Conservation (phyloP, 2,888 invertebrate genomes). For the Megamerina dolium region DNA sequence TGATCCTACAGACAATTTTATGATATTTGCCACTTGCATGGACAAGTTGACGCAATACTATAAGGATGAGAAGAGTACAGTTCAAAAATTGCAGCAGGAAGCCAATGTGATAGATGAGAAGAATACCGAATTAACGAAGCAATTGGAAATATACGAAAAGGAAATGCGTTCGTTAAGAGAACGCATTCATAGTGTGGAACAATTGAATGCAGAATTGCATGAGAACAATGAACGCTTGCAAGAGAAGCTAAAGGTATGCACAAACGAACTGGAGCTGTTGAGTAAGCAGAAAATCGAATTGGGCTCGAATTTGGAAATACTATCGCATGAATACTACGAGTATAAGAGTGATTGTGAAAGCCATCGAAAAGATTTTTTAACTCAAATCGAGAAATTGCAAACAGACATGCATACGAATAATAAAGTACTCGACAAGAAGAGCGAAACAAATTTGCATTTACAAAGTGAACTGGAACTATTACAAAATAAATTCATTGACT, state of each 20-base stretch:
- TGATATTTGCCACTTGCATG: slow-evolving; percentile 29
- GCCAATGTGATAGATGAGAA: no score
- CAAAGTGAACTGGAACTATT: slow-evolving; percentile 5
- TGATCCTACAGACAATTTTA: slow-evolving; percentile 23
- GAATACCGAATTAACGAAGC: no score
- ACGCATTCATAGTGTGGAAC: slow-evolving; percentile 13
- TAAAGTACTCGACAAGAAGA: neutral
- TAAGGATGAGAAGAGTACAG: slow-evolving; percentile 18
- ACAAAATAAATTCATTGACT: no score
- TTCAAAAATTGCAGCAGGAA: slow-evolving; percentile 22
- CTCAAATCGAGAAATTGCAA: slow-evolving; percentile 7
- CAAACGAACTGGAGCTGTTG: slow-evolving; percentile 11
- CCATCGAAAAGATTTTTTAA: slow-evolving; percentile 7
- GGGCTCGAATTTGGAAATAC: slow-evolving; percentile 12
- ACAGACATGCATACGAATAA: slow-evolving; percentile 1
- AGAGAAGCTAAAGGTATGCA: slow-evolving; percentile 7
- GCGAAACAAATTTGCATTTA: slow-evolving; percentile 3
- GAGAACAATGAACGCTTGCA: slow-evolving; percentile 11
- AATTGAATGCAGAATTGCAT: slow-evolving; percentile 15
- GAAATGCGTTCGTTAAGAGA: slow-evolving; percentile 14
- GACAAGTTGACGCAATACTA: slow-evolving; percentile 26
- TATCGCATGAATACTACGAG: slow-evolving; percentile 12
- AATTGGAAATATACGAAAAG: slow-evolving; percentile 11
- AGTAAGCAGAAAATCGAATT: slow-evolving; percentile 18
- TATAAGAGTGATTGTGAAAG: slow-evolving; percentile 7